Base-by-base conservation (phyloP, 2,888 invertebrate species). In the Stenolophus ochropezus region DNA sequence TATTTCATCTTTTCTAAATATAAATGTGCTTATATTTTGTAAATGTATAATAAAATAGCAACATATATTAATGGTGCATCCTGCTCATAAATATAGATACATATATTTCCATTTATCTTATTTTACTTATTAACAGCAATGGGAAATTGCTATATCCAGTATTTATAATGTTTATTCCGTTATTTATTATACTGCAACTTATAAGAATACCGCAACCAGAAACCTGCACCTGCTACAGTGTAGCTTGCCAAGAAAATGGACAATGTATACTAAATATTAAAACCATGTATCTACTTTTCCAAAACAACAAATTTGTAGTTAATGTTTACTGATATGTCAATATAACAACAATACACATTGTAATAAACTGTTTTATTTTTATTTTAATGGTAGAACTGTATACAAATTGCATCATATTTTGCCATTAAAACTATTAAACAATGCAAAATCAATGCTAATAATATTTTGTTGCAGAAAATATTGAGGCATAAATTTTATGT, bases 131-230 rank as follows among this genome's bases (percentile, higher is more conserved):
- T 42, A 42, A 42, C 33, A 42, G 11, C 11, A 42, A 42, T 42
- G 2, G 8, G 11, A 56, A 21, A 21, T 61, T 61, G 33, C 20
- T 69, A 69, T 33, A 69, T 69, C 42, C 18, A 33, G 1, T 69
- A 18, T 69, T 27, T 42, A 33, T 69, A 20, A 33, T 33, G 33
- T 69, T 33, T 33, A 33, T 27, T 5, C 27, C 18, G 18, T 33
- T 27, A 69, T 69, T 33, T 69, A 69, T 69, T 27, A 27, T 69
- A 42, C 65, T 69, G 65, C 65, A 69, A 23, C 33, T 42, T 42
- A 42, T 42, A 42, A 42, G 33, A 42, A 42, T 11, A 42, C 33
- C 21, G 21, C 56, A 14, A 56, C 56, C 4, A 42, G 8, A 42
- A 56, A 18, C 33, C 65, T 69, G 65, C 65, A 69, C 65, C 65